Percentiles rank a stretch among this genome's conserved stretches.
phyloP scores from a whole-genome alignment of 2,113 vertebrate genomes.

The Eptesicus fuscus region DNA sequence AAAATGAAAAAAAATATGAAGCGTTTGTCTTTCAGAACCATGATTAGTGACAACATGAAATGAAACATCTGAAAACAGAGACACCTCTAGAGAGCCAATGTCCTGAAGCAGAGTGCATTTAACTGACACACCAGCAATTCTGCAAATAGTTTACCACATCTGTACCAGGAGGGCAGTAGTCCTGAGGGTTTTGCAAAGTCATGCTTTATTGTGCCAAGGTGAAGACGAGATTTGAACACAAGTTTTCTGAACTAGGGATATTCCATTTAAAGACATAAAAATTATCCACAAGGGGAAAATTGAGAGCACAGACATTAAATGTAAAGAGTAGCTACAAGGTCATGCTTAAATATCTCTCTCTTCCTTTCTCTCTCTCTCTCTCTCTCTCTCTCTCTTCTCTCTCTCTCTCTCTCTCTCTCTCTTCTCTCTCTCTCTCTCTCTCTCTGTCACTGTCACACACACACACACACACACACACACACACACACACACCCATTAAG shows the following conservation, averaged over 20 bases:
- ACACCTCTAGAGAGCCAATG: background rate
- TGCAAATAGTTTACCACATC: background rate
- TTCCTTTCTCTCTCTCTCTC: background rate
- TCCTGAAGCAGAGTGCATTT: background rate
- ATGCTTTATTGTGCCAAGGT: background rate
- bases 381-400: background rate
- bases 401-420: background rate
- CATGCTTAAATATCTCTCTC: background rate
- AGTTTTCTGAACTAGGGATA: background rate
- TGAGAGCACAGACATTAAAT: background rate
- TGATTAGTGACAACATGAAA: slow-evolving; percentile 29
- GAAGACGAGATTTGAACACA: background rate
- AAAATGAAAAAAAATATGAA: background rate
- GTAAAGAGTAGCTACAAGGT: background rate
- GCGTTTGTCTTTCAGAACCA: background rate
- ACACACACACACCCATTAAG: background rate
- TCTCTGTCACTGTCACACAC: background rate
- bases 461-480: background rate
- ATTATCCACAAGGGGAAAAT: background rate
- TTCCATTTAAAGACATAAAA: background rate
- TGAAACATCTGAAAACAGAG: slow-evolving; percentile 9
- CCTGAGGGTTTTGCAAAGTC: background rate
- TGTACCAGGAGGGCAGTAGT: background rate
- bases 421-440: background rate
- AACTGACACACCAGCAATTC: background rate